These are phyloP conservation scores for Agonopterix subpropinquella DNA, from an alignment of 2,888 invertebrate species.

Conservation along the genomic window DNA sequence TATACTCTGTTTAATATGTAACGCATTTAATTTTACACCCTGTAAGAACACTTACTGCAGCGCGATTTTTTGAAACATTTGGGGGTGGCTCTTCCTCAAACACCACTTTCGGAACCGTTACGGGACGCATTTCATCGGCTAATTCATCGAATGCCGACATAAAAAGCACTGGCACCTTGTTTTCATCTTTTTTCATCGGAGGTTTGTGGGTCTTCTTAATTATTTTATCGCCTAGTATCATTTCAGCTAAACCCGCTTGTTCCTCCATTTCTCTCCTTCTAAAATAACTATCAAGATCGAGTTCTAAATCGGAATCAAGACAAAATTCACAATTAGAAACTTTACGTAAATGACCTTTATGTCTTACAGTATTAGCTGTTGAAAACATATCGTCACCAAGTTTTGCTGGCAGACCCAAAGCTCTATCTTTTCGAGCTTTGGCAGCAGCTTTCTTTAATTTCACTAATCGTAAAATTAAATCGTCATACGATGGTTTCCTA, in stretches of 20 bases:
- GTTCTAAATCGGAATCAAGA: constrained; percentile 27
- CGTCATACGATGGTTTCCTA: constrained; percentile 20
- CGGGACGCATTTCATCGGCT: no score
- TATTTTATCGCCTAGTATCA: constrained; percentile 43
- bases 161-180: constrained; percentile 25
- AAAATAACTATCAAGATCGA: constrained; percentile 24
- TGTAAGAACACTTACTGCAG: no score
- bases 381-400: not conserved
- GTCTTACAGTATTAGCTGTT: not conserved
- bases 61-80: no score
- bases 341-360: constrained; percentile 5
- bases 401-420: no score
- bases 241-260: constrained; percentile 15
- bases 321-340: constrained; percentile 18
- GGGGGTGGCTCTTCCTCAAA: no score
- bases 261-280: constrained; percentile 14
- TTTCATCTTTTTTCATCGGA: constrained; percentile 15
- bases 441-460: constrained; percentile 18
- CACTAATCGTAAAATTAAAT: constrained; percentile 29
- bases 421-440: constrained; percentile 6
- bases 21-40: no score
- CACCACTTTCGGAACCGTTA: no score
- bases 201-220: constrained; percentile 23
- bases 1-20: no score
- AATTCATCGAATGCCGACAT: constrained; percentile 19